phyloP scores from a whole-genome alignment of 2,888 invertebrate species.

The Diplazon laetatorius region DNA sequence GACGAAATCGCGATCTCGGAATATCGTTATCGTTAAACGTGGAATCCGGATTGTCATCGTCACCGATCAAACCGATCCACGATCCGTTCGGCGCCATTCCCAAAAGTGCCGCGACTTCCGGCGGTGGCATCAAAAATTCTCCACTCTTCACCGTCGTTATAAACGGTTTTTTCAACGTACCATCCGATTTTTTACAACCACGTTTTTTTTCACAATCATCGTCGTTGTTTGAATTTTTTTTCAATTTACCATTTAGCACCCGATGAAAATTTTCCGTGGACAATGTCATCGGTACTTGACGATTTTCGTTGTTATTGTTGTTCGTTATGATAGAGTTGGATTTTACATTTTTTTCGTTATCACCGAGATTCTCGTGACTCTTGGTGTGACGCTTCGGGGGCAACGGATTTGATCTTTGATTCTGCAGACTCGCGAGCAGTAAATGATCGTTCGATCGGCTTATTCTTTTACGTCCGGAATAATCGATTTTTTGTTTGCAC shows the following conservation, averaged over 20 bases:
- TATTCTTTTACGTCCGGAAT: constrained; percentile 74
- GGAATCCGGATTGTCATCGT: constrained; percentile 60
- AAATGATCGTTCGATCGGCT: constrained; percentile 79
- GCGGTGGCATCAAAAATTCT: constrained; percentile 90
- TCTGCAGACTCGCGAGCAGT: constrained; percentile 73
- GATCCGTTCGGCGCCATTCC: constrained; percentile 83
- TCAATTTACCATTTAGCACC: constrained; percentile 88
- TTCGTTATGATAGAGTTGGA: not conserved
- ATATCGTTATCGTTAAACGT: constrained; percentile 39
- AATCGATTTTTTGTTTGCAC: constrained; percentile 67
- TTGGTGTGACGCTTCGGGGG: constrained; percentile 80
- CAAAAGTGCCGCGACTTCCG: constrained; percentile 87
- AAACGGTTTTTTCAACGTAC: constrained; percentile 84
- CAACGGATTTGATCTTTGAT: constrained; percentile 74
- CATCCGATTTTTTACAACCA: constrained; percentile 61
- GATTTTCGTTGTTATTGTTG: constrained; percentile 38
- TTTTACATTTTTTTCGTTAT: constrained; percentile 71
- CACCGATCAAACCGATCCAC: constrained; percentile 59
- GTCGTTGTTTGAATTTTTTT: constrained; percentile 87
- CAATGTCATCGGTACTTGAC: constrained; percentile 76
- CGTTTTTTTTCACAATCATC: constrained; percentile 70
- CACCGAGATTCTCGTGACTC: constrained; percentile 82
- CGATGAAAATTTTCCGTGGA: constrained; percentile 86
- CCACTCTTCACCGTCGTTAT: constrained; percentile 92
- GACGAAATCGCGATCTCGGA: constrained; percentile 72